Base-by-base conservation (phyloP, 1,140 invertebrate genomes). In the Plectrocnemia conspersa region DNA sequence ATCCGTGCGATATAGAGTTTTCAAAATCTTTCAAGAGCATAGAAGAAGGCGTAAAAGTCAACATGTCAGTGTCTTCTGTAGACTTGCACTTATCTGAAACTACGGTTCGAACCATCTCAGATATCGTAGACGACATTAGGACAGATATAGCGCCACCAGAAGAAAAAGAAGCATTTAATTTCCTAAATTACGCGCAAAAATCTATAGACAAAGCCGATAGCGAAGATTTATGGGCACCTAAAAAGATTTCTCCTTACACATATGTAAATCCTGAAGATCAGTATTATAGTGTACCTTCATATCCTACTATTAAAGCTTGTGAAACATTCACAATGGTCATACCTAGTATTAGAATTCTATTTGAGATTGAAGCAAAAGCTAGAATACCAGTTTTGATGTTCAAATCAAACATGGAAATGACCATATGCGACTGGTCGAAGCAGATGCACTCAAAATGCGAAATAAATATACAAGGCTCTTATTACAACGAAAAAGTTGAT, bases 201-300 rank as follows among this genome's bases (percentile, higher is more conserved):
- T 47, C 64, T 9, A 47, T 53, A 2, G 74, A 75, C 49, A 69
- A 64, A 53, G 59, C 63, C 3, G 71, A 77, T 27, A 63, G 70
- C 29, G 80, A 80, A 59, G 83, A 89, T 68, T 69, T 91, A 1
- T 91, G 88, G 88, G 80, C 80, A 25, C 82, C 86, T 0, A 85
- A 83, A 66, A 82, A 83, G 64, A 72, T 74, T 22, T 64, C 61
- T 5, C 68, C 71, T 1, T 66, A 66, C 19, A 59, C 69, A 9
- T 19, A 61, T 1, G 55, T 67, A 13, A 68, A 64, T 42, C 36
- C 62, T 6, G 70, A 71, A 13, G 68, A 72, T 5, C 63, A 46
- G 15, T 54, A 54, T 40, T 74, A 74, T 54, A 58, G 62, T 3
- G 67, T 66, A 59, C 72, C 72, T 1, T 67, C 67, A 36, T 74